Conservation (phyloP, 92 coral and sea anemone species). For the Zoanthus solanderi region DNA sequence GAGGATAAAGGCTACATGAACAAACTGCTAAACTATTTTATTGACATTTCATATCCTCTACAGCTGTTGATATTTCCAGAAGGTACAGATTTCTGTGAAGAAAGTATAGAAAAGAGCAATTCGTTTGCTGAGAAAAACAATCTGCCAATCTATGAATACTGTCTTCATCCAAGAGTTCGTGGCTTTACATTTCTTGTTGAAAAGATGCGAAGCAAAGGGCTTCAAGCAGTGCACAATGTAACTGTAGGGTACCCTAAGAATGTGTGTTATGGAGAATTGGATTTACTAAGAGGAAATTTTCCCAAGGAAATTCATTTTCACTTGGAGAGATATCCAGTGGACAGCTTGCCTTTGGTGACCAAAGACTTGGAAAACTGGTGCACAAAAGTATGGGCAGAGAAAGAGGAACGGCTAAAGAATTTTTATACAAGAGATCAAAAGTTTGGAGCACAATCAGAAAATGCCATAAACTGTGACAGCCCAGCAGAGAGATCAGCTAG, state of each 20-base stretch:
- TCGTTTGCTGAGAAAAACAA: conserved; percentile 90
- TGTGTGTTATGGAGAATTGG: conserved; percentile 78
- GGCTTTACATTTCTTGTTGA: conserved; percentile 91
- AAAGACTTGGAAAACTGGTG: conserved; percentile 93
- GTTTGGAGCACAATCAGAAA: conserved; percentile 64
- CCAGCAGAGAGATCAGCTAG: conserved; percentile 56
- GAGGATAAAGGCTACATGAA: conserved; percentile 85
- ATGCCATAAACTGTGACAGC: conserved; percentile 27
- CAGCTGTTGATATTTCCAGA: conserved; percentile 97
- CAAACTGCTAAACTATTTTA: conserved; percentile 80
- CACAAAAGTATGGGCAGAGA: conserved; percentile 80
- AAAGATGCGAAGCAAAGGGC: conserved; percentile 75
- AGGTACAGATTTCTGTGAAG: conserved; percentile 83
- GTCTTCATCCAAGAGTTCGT: conserved; percentile 94
- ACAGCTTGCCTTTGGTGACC: conserved; percentile 69
- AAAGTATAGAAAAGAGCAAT: conserved; percentile 76
- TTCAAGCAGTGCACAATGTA: conserved; percentile 91
- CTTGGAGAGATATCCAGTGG: conserved; percentile 78
- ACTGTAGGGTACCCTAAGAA: conserved; percentile 88
- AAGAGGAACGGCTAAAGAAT: conserved; percentile 75
- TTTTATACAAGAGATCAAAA: conserved; percentile 72
- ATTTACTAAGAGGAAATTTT: conserved; percentile 78
- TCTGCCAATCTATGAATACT: conserved; percentile 81
- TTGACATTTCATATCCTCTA: conserved; percentile 72
- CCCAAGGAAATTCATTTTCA: conserved; percentile 94